A percentile compares a stretch with the other conserved stretches of the same genome.
These are phyloP conservation scores for Girardinichthys multiradiatus DNA, from an alignment of 2,113 vertebrate genomes.

Conservation along the genomic window DNA sequence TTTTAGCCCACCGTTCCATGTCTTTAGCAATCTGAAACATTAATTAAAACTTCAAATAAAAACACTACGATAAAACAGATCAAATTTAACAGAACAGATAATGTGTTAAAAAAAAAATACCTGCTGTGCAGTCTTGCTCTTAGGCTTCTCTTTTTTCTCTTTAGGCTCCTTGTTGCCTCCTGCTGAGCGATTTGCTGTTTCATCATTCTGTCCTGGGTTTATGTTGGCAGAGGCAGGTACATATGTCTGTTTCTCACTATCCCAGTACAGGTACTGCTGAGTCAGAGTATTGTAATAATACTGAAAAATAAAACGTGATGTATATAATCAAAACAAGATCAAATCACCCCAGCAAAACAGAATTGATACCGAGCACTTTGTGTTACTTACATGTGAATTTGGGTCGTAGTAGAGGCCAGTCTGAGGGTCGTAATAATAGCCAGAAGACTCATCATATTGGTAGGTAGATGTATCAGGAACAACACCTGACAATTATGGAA, in stretches of 20 bases:
- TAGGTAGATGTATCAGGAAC: slow-evolving; percentile 94
- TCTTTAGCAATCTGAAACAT: slow-evolving; percentile 94
- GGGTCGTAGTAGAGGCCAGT: slow-evolving; percentile 97
- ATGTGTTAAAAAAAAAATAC: slow-evolving; percentile 61
- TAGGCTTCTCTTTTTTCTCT: slow-evolving; percentile 98
- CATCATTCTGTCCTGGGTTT: slow-evolving; percentile 31
- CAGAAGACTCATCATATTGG: slow-evolving; percentile 96
- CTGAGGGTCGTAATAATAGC: slow-evolving; percentile 95
- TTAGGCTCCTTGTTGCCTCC: slow-evolving; percentile 69
- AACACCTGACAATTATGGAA: slow-evolving; percentile 72
- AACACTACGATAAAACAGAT: not conserved
- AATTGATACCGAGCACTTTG: not conserved
- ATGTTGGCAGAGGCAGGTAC: slow-evolving; percentile 81
- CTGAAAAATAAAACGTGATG: slow-evolving; percentile 68
- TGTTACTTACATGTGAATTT: slow-evolving; percentile 89
- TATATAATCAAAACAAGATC: not conserved
- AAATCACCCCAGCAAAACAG: not conserved
- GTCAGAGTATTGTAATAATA: slow-evolving; percentile 98
- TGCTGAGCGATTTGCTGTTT: slow-evolving; percentile 10
- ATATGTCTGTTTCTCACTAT: slow-evolving; percentile 93
- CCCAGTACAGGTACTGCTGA: slow-evolving; percentile 99
- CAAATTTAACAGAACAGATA: not conserved
- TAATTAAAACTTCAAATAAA: not conserved
- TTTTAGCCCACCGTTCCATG: slow-evolving; percentile 99
- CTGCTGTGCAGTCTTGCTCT: slow-evolving; percentile 99